Conservation (phyloP, 2,888 invertebrate species). For the Drosophila meridiana region DNA sequence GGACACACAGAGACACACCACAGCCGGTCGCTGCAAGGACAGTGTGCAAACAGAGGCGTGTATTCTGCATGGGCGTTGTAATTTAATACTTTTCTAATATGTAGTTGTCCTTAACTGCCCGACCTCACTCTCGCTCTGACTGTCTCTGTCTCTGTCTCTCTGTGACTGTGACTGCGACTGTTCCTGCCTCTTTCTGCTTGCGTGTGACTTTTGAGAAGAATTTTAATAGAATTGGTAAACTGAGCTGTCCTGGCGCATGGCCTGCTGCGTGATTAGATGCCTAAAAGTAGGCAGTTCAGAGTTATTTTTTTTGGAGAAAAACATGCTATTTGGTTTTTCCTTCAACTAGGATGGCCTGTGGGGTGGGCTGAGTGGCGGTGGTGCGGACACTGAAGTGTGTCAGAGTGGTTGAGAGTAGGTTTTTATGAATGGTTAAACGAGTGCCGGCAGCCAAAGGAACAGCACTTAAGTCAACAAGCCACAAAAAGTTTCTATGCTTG, state of each 20-base stretch:
- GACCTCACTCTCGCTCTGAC: neutral
- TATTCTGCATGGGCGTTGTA: constrained; percentile 57
- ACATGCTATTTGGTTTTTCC: constrained; percentile 42
- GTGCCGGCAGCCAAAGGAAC: constrained; percentile 16
- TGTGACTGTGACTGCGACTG: neutral
- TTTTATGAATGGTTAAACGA: constrained; percentile 41
- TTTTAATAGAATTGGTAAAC: constrained; percentile 80
- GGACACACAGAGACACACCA: constrained; percentile 8
- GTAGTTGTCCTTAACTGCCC: constrained; percentile 58
- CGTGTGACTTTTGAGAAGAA: constrained; percentile 66
- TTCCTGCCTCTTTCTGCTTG: constrained; percentile 32
- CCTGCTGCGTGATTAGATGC: constrained; percentile 65
- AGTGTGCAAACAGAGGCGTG: constrained; percentile 76
- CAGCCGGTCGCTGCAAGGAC: constrained; percentile 41
- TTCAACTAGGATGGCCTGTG: neutral
- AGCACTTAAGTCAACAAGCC: constrained; percentile 53
- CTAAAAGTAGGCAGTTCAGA: constrained; percentile 59
- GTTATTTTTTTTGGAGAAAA: constrained; percentile 36
- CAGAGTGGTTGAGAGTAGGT: constrained; percentile 26
- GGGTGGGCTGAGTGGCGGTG: neutral
- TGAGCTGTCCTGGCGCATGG: constrained; percentile 44
- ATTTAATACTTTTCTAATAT: constrained; percentile 80
- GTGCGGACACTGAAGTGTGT: neutral
- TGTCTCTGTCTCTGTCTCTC: neutral
- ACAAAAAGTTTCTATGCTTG: constrained; percentile 28